Percentiles rank a stretch among this genome's conserved stretches.
Conservation (phyloP, 2,797 vertebrate genomes). For the Fratercula arctica region DNA sequence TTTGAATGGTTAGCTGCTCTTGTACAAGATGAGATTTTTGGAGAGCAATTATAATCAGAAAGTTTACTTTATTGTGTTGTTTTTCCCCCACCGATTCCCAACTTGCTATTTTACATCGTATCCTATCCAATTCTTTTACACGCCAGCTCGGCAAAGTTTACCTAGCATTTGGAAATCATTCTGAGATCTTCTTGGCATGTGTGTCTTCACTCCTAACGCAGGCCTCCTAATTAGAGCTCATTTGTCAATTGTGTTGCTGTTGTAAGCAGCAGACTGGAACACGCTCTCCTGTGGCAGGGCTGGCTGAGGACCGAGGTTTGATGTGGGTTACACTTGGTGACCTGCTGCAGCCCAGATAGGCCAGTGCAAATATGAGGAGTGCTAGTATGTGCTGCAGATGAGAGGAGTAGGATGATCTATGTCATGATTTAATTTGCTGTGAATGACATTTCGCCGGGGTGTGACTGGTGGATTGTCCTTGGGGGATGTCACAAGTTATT, state of each 20-base stretch:
- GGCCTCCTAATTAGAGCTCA: neutral
- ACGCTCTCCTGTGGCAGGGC: neutral
- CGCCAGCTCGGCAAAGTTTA: neutral
- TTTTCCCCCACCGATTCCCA: neutral
- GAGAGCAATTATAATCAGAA: constrained; percentile 22
- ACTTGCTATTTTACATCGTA: neutral
- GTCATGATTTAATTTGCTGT: neutral
- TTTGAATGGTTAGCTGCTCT: constrained; percentile 21
- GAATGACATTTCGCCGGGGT: neutral
- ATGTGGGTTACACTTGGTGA: neutral
- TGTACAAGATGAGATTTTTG: neutral
- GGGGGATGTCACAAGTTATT: constrained; percentile 8
- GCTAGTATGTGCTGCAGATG: neutral
- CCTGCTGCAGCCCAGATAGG: neutral
- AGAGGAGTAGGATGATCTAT: neutral
- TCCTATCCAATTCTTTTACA: neutral
- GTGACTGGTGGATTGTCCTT: constrained; percentile 45
- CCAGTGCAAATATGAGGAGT: neutral
- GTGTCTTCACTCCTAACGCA: neutral
- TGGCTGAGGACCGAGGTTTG: neutral
- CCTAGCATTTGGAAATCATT: neutral
- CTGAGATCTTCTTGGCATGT: neutral
- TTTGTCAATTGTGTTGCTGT: neutral
- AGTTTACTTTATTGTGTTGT: neutral
- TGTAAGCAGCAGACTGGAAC: neutral